phyloP scores from a whole-genome alignment of 2,888 invertebrate species.

The Elegia similella region DNA sequence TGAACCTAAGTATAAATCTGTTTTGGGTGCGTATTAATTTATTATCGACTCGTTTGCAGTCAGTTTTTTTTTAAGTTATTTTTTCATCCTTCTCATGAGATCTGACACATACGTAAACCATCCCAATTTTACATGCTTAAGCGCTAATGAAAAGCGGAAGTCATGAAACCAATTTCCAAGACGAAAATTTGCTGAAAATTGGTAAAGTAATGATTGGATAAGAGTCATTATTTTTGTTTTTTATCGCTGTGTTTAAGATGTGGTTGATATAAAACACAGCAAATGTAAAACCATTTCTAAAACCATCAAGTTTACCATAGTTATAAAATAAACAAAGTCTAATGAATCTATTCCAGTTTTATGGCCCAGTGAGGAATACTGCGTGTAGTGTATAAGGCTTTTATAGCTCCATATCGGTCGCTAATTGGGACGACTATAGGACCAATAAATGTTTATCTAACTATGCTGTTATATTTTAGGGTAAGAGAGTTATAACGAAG shows the following conservation, averaged over 20 bases:
- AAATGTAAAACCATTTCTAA: not conserved
- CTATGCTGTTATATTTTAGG: constrained; percentile 9
- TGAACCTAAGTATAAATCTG: not conserved
- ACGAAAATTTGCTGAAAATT: no score
- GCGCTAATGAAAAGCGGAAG: no score
- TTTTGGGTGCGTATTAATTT: not conserved
- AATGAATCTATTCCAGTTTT: constrained; percentile 10
- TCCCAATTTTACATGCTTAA: no score
- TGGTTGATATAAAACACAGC: no score
- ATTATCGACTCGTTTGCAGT: not conserved
- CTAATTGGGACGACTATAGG: constrained; percentile 10
- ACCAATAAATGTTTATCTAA: constrained; percentile 7
- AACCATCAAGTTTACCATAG: not conserved
- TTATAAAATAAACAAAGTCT: constrained; percentile 7
- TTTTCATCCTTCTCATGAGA: no score
- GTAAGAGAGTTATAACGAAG: not conserved
- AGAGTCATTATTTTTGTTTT: no score
- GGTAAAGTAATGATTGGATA: no score
- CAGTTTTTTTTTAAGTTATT: no score
- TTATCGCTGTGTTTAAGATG: no score
- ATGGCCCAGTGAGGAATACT: constrained; percentile 4
- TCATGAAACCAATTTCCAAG: no score
- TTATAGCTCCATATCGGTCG: constrained; percentile 10
- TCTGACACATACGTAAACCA: no score
- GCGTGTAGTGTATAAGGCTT: constrained; percentile 6